Percentiles rank a stretch among this genome's conserved stretches.
Evolutionary conservation across 2,113 vertebrate genomes (phyloP).

Genomic region (rabbit (Oryctolagus cuniculus)): mOryCun1.1 NC_091453.1:115850001-115850500

Average conservation of each 20-base stretch:
- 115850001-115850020: not conserved
- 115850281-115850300: slow-evolving; percentile 42
- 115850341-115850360: slow-evolving; percentile 22
- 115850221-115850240: slow-evolving; percentile 56
- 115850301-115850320: slow-evolving; percentile 17
- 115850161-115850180: slow-evolving; percentile 39
- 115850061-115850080: slow-evolving; percentile 36
- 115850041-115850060: not conserved
- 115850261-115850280: slow-evolving; percentile 61
- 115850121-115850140: slow-evolving; percentile 69
- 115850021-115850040: slow-evolving; percentile 47
- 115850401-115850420: too few species aligned
- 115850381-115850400: too few species aligned
- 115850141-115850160: slow-evolving; percentile 51
- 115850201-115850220: slow-evolving; percentile 50
- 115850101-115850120: slow-evolving; percentile 71
- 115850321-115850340: slow-evolving; percentile 12
- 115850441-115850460: too few species aligned
- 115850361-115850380: not conserved
- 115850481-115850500: too few species aligned
- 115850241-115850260: slow-evolving; percentile 1
- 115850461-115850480: too few species aligned
- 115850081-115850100: slow-evolving; percentile 69
- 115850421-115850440: too few species aligned
- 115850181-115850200: slow-evolving; percentile 59